These are phyloP conservation scores for Gonatopus flavifemur DNA, from an alignment of 1,140 invertebrate genomes.

Conservation along the genomic window DNA sequence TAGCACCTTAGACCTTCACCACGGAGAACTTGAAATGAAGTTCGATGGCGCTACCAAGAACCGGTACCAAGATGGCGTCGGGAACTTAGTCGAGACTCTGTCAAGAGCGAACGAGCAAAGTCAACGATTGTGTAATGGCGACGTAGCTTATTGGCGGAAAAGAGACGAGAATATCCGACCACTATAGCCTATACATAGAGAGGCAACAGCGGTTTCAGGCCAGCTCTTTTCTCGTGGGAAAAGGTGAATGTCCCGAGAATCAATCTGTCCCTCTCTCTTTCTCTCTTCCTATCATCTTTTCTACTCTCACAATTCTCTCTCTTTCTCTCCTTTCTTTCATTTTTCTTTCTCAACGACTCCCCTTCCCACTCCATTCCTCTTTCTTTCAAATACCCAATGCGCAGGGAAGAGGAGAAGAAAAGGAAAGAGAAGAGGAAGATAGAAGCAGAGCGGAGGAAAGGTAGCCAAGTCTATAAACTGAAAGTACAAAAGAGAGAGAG, in stretches of 20 bases:
- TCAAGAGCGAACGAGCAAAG: slow-evolving; percentile 25
- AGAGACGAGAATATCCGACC: too few relatives aligned
- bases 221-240: slow-evolving; percentile 24
- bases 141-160: slow-evolving; percentile 14
- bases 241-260: slow-evolving; percentile 41
- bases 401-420: not conserved
- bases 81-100: slow-evolving; percentile 25
- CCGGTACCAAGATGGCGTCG: slow-evolving; percentile 41
- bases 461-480: not conserved
- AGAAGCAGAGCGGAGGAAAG: slow-evolving; percentile 6
- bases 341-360: not conserved
- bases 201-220: slow-evolving; percentile 12
- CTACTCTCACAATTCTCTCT: slow-evolving; percentile 6
- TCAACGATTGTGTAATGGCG: slow-evolving; percentile 43
- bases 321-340: slow-evolving; percentile 3
- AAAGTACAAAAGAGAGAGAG: too few relatives aligned
- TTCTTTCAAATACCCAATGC: slow-evolving; percentile 3
- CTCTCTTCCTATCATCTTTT: slow-evolving; percentile 14
- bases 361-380: slow-evolving; percentile 2
- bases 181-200: too few relatives aligned
- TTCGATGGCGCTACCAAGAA: slow-evolving; percentile 21
- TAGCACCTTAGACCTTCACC: slow-evolving; percentile 38
- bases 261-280: slow-evolving; percentile 9
- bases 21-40: slow-evolving; percentile 33
- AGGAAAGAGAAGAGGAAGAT: slow-evolving; percentile 1